Evolutionary conservation across 1,140 invertebrate genomes (phyloP), one percentile per base, ranked within the genome.

Genomic region (Tetranychus urticae): DNA sequence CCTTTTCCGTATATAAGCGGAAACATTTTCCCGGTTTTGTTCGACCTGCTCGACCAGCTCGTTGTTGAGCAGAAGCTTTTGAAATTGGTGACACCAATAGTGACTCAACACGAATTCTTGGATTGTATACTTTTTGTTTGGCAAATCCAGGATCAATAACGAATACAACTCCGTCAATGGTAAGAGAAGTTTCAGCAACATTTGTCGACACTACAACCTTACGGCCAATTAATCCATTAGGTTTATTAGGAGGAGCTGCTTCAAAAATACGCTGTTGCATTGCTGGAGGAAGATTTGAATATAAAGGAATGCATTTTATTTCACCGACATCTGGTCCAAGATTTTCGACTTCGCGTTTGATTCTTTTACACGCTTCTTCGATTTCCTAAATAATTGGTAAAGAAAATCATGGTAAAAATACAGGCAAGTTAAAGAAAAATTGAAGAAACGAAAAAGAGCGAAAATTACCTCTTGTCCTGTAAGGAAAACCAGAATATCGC

Each of bases 61-160:
- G 76, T 74, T 99, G 96, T 74, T 98, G 92, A 0, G 94, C 91
- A n/a, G 91, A 97, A 0, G 96, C 96, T 77, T 97, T 98, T 71
- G 91, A 97, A 61, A 99, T 98, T 0, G 94, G 90, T 0, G 93
- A 97, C 14, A 99, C 94, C 7, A 99, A 75, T 13, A 99, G 76
- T 13, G 91, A 97, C 73, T 99, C 96, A 3, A 99, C 93, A 64
- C 96, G 79, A 68, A 96, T 94, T 68, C 91, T 78, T 12, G 92
- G 92, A 77, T 97, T 96, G 71, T 96, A 97, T 0, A 97, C 85
- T 76, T 97, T 99, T 73, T 99, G 96, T 73, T 99, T 99, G 1
- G 93, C 90, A 78, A 99, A 99, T 14, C 96, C 96, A n/a, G 96
- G 93, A 77, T 99, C 96, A 70, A 99, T 98, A 1, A 99, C 96